These are phyloP conservation scores for Drosophila punjabiensis DNA, from an alignment of 1,140 invertebrate genomes.

Conservation along the genomic window DNA sequence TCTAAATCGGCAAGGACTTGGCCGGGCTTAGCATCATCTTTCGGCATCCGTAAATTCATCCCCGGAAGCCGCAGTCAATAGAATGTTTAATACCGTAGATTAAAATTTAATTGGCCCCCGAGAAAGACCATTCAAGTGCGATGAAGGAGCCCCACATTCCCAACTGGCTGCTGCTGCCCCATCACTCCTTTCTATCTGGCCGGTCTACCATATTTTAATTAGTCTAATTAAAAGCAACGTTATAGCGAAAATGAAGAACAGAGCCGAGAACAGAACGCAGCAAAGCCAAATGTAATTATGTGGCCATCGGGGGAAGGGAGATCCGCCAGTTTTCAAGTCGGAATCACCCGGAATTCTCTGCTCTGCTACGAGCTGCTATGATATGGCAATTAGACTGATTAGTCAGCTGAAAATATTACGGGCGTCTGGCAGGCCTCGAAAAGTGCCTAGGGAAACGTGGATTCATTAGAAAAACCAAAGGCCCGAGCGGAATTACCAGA, in stretches of 20 bases:
- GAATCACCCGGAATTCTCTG: background rate
- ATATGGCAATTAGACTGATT: constrained; percentile 58
- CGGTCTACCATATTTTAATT: constrained; percentile 60
- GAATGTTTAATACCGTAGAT: constrained; percentile 55
- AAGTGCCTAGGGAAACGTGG: background rate
- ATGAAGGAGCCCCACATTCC: constrained; percentile 16
- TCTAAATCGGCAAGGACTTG: constrained; percentile 7
- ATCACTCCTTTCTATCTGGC: constrained; percentile 10
- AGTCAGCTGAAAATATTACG: constrained; percentile 29
- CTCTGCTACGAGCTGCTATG: background rate
- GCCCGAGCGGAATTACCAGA: constrained; percentile 1
- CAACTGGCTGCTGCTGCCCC: background rate
- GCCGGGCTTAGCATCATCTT: constrained; percentile 29
- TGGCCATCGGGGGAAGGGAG: constrained; percentile 21
- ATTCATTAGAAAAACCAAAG: constrained; percentile 16
- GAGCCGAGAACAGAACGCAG: constrained; percentile 31
- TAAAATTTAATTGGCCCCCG: constrained; percentile 55
- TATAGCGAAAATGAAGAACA: constrained; percentile 45
- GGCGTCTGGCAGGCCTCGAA: constrained; percentile 9
- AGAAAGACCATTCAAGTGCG: constrained; percentile 44
- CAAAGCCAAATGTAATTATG: constrained; percentile 58
- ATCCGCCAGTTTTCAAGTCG: constrained; percentile 8
- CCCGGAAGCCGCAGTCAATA: constrained; percentile 41
- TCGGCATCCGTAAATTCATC: constrained; percentile 24
- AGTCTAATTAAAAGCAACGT: constrained; percentile 61